Conservation (phyloP, 2,797 vertebrate genomes). For the Odontamblyopus rebecca region DNA sequence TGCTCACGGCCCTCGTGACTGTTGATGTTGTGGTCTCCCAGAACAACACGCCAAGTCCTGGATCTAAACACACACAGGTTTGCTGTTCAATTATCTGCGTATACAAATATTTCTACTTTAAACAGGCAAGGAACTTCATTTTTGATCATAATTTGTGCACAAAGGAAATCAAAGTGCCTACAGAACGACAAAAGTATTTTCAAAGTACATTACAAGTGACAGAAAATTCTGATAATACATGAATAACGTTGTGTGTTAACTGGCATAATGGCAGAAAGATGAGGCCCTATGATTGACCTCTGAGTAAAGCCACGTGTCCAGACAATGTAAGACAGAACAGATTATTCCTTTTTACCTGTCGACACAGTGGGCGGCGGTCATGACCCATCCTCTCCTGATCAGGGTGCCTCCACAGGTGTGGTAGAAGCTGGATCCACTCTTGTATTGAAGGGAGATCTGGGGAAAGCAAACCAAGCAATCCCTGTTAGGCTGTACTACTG, state of each 20-base stretch:
- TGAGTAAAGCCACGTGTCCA: neutral
- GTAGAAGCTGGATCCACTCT: slow-evolving; percentile 68
- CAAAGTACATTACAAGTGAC: too few species aligned
- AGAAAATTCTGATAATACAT: too few species aligned
- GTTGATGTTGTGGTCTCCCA: slow-evolving; percentile 86
- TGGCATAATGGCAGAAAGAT: neutral
- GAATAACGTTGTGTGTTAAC: neutral
- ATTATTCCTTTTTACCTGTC: slow-evolving; percentile 58
- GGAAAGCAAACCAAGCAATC: neutral
- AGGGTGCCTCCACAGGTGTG: slow-evolving; percentile 90
- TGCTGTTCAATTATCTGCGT: neutral
- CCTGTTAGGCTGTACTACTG: neutral
- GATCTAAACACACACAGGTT: slow-evolving; percentile 37
- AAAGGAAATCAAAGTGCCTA: too few species aligned
- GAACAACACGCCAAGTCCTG: slow-evolving; percentile 81
- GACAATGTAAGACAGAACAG: neutral
- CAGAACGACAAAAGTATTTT: too few species aligned
- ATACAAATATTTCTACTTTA: neutral
- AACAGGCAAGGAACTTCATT: neutral
- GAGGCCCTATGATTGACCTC: neutral
- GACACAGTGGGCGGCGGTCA: slow-evolving; percentile 91
- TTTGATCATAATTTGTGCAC: slow-evolving; percentile 30
- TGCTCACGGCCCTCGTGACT: slow-evolving; percentile 79
- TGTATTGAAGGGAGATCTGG: slow-evolving; percentile 88
- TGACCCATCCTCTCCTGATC: slow-evolving; percentile 81